phyloP scores from a whole-genome alignment of 2,113 vertebrate genomes.

The Gambusia affinis region DNA sequence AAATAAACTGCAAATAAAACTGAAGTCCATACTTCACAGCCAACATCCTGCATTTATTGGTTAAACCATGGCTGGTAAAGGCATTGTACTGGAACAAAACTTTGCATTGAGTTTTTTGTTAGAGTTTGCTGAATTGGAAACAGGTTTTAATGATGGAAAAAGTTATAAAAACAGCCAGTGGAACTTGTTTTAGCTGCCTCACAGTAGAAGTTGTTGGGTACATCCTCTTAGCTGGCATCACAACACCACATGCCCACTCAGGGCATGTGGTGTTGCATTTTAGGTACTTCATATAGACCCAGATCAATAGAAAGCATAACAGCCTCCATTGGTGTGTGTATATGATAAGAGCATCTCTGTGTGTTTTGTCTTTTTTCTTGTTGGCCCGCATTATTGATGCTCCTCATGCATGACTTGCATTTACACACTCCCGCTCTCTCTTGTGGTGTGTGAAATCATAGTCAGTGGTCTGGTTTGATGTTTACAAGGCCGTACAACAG shows the following conservation, averaged over 20 bases:
- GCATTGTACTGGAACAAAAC: slow-evolving; percentile 15
- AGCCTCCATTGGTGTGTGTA: not conserved
- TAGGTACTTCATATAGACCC: slow-evolving; percentile 6
- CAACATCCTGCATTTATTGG: slow-evolving; percentile 4
- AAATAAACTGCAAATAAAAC: slow-evolving; percentile 1
- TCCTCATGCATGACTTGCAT: slow-evolving; percentile 40
- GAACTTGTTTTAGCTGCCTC: slow-evolving; percentile 19
- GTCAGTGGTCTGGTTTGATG: slow-evolving; percentile 64
- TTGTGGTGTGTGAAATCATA: slow-evolving; percentile 56
- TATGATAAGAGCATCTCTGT: not conserved
- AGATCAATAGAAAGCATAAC: slow-evolving; percentile 2
- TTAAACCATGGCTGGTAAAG: slow-evolving; percentile 14
- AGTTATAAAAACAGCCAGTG: slow-evolving; percentile 1
- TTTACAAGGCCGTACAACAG: slow-evolving; percentile 49
- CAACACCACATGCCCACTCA: not conserved
- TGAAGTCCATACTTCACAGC: not conserved
- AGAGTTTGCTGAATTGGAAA: slow-evolving; percentile 18
- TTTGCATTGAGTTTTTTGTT: slow-evolving; percentile 1
- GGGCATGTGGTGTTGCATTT: not conserved
- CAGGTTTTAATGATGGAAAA: slow-evolving; percentile 32
- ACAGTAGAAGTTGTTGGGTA: not conserved
- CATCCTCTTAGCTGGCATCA: not conserved
- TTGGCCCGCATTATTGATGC: slow-evolving; percentile 23
- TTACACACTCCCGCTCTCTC: slow-evolving; percentile 38
- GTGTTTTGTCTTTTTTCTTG: not conserved